phyloP scores from a whole-genome alignment of 2,113 vertebrate genomes.

The Desmodus rotundus region DNA sequence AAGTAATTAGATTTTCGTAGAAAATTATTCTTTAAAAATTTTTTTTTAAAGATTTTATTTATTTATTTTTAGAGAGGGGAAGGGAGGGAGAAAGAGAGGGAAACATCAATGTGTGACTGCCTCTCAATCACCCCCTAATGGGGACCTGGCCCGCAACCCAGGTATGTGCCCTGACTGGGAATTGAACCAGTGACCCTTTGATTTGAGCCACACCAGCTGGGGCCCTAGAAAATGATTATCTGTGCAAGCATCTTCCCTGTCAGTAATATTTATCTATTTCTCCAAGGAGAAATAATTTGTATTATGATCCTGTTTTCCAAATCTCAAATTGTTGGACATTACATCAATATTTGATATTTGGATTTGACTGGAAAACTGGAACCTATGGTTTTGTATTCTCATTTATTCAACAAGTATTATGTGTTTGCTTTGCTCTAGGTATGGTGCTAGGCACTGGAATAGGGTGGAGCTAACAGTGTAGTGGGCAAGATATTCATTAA shows the following conservation, averaged over 20 bases:
- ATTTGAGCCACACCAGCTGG: too few relatives aligned
- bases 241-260: background rate
- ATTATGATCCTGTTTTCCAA: background rate
- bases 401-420: background rate
- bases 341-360: conserved; percentile 12
- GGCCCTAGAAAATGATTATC: background rate
- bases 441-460: background rate
- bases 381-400: background rate
- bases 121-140: too few relatives aligned
- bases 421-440: background rate
- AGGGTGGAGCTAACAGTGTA: background rate
- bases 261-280: background rate
- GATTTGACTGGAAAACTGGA: background rate
- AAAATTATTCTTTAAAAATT: background rate
- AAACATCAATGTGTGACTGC: too few relatives aligned
- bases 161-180: too few relatives aligned
- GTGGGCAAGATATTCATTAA: background rate
- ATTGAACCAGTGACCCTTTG: too few relatives aligned
- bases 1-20: conserved; percentile 10
- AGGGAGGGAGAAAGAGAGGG: too few relatives aligned
- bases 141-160: too few relatives aligned
- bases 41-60: too few relatives aligned
- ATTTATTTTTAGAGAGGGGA: too few relatives aligned
- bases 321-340: background rate
- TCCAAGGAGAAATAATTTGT: background rate